Evolutionary conservation across 2,113 vertebrate species (phyloP), one percentile per base, ranked within the genome.

Genomic region (Cryptomyrus ogoouensis): DNA sequence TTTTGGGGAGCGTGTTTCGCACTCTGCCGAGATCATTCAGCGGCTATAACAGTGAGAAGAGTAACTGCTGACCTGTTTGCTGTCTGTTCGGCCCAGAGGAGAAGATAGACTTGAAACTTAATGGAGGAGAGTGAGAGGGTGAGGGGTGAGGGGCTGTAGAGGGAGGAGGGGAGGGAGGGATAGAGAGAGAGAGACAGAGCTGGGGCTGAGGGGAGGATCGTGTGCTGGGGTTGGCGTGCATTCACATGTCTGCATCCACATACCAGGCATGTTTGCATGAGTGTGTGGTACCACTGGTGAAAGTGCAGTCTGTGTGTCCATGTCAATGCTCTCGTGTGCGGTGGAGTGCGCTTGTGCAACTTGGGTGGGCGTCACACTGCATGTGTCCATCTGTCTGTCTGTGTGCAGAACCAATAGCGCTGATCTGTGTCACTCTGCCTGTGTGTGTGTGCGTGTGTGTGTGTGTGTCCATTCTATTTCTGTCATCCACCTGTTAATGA

Each of bases 401-500:
- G 31, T 42, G 13, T 27, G 17, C 17, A 86, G 46, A 84, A 62
- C 27, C 89, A 90, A 10, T 27, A 27, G 58, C 53, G 46, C 35
- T 83, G 39, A 53, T 44, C 12, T 90, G 84, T 80, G 89, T 88
- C 84, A 87, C 35, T 31, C 52, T 10, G 58, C 7, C 84, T 21
- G 27, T 46, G 15, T 84, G 70, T 56, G 66, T 49, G 87, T 58
- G 90, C 87, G 88, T 56, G 90, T 88, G 90, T 50, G 90, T 66
- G 66, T 89, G 89, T 90, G 58, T 21, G 47, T 80, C 88, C 15
- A 24, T 91, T 94, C 95, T 96, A 96, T 96, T 96, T 96, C 93
- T 21, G 94, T 95, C 93, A 91, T 91, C 92, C 96, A 96, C 96
- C 96, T 96, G 96, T 96, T 96, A 96, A 96, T 95, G 94, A 95